Evolutionary conservation across 2,888 invertebrate genomes (phyloP).

Genomic region (Protophormia terraenovae): DNA sequence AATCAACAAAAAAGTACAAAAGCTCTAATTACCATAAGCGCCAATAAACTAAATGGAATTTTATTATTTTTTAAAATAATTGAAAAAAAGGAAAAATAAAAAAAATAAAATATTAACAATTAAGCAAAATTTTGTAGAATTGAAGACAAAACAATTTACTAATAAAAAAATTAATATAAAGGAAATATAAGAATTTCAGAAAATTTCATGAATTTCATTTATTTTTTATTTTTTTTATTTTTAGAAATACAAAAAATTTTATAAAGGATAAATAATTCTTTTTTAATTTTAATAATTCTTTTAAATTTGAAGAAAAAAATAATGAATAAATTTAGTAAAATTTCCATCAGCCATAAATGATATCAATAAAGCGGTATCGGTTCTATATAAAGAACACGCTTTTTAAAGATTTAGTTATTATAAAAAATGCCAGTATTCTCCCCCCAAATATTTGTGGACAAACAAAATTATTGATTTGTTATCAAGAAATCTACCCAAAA

Average conservation of each 20-base stretch:
- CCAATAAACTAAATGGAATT: conserved; percentile 65
- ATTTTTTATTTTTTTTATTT: too few species aligned
- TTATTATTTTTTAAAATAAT: neutral
- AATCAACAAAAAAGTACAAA: conserved; percentile 18
- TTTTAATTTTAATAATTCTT: too few species aligned
- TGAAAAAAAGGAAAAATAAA: neutral
- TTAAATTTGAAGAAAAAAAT: too few species aligned
- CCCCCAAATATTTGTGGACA: neutral
- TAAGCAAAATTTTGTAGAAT: conserved; percentile 9
- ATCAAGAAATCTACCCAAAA: neutral
- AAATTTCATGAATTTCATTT: too few species aligned
- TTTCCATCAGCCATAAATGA: too few species aligned
- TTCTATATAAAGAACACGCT: too few species aligned
- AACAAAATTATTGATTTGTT: neutral
- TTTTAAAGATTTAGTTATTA: too few species aligned
- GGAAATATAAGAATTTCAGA: too few species aligned
- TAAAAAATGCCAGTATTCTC: neutral
- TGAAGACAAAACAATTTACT: neutral
- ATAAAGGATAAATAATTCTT: too few species aligned
- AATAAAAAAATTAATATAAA: neutral
- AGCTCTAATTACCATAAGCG: conserved; percentile 62
- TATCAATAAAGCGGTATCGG: too few species aligned
- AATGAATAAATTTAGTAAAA: too few species aligned
- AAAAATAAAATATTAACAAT: neutral
- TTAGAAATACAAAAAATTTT: too few species aligned